A percentile compares a stretch with the other conserved stretches of the same genome.
Conservation (phyloP, 2,797 vertebrate species). For the Limosa lapponica region DNA sequence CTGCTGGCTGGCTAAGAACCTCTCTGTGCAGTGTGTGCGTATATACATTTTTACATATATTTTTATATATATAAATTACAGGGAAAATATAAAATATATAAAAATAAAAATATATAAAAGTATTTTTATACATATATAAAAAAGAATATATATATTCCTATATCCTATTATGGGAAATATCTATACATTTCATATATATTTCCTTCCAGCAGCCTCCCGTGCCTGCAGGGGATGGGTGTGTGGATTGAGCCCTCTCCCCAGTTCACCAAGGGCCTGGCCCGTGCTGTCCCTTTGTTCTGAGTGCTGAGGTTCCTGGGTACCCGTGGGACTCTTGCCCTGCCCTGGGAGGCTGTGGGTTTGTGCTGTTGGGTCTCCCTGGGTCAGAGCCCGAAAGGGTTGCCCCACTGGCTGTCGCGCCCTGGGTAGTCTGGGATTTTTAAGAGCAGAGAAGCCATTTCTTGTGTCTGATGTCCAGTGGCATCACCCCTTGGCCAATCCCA, state of each 20-base stretch:
- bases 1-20: background rate
- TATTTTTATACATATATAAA: background rate
- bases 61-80: background rate
- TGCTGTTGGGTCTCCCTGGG: background rate
- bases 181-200: background rate
- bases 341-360: background rate
- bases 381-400: background rate
- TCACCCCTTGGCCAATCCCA: background rate
- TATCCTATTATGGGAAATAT: background rate
- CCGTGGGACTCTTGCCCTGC: background rate
- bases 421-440: background rate
- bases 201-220: background rate
- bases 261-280: background rate
- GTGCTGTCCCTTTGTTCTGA: background rate
- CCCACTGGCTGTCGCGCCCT: fast-evolving
- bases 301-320: background rate
- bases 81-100: background rate
- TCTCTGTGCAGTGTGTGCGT: background rate
- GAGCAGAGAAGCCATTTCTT: background rate
- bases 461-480: background rate
- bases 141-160: background rate
- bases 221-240: background rate
- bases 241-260: background rate
- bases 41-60: background rate
- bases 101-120: background rate